Evolutionary conservation across 2,888 invertebrate genomes (phyloP).

Genomic region (Tenthredo amoena): DNA sequence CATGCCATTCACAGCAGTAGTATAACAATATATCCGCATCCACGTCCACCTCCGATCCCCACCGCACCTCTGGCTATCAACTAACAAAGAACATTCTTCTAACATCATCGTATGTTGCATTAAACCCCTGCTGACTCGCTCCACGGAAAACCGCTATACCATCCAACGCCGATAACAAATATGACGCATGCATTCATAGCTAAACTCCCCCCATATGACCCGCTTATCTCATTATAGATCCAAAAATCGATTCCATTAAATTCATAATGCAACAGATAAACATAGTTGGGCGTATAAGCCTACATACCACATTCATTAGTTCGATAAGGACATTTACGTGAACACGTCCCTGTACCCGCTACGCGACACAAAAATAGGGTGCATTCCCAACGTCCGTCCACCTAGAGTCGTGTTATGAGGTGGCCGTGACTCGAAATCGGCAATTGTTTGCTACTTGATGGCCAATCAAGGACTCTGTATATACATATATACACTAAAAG

Average conservation of each 20-base stretch:
- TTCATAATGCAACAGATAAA: not conserved
- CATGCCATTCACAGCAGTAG: not conserved
- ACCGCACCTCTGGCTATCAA: slow-evolving; percentile 55
- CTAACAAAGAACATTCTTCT: slow-evolving; percentile 70
- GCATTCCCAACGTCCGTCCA: too few relatives aligned
- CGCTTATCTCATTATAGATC: not conserved
- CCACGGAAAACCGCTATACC: not conserved
- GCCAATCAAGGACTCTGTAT: too few relatives aligned
- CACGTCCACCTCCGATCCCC: slow-evolving; percentile 48
- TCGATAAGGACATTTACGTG: too few relatives aligned
- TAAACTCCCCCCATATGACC: not conserved
- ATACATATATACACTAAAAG: too few relatives aligned
- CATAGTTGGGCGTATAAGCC: not conserved
- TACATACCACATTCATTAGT: not conserved
- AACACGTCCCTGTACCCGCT: not conserved
- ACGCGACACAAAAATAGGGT: not conserved
- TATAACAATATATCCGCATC: slow-evolving; percentile 22
- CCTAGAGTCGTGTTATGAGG: too few relatives aligned
- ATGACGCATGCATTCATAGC: not conserved
- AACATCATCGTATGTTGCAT: not conserved
- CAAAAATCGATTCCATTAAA: not conserved
- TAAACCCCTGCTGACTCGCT: not conserved
- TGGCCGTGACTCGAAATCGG: too few relatives aligned
- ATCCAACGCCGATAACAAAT: not conserved
- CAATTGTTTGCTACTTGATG: too few relatives aligned